Evolutionary conservation across 1,140 invertebrate genomes (phyloP).

Genomic region (Drosophila pruinosa): DNA sequence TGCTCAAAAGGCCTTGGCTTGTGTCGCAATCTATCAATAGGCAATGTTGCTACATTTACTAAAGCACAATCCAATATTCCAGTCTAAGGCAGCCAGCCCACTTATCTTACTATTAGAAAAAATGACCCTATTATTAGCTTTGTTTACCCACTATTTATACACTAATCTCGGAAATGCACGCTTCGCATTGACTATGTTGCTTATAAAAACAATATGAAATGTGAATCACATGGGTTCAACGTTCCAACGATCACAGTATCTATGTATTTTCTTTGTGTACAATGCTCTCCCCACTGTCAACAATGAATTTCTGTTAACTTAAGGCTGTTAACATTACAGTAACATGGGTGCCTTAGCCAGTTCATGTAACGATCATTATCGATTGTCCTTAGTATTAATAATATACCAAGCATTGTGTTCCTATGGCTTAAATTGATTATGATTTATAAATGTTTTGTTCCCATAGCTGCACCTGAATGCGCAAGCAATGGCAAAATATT

Average conservation of each 20-base stretch:
- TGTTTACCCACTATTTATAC: not conserved
- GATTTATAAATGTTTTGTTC: no score
- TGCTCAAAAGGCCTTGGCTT: slow-evolving; percentile 40
- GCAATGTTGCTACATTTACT: slow-evolving; percentile 21
- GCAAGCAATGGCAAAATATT: slow-evolving; percentile 39
- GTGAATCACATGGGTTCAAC: not conserved
- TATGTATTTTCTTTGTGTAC: not conserved
- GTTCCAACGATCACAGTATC: not conserved
- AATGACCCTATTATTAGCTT: not conserved
- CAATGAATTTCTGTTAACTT: not conserved
- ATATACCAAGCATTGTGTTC: no score
- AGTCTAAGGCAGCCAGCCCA: not conserved
- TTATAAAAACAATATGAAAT: not conserved
- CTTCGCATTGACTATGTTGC: not conserved
- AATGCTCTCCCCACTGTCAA: not conserved
- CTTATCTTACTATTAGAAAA: not conserved
- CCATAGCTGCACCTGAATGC: slow-evolving; percentile 36
- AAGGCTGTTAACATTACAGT: not conserved
- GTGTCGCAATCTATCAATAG: slow-evolving; percentile 40
- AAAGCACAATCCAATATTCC: not conserved
- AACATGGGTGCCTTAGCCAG: not conserved
- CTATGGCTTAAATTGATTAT: no score
- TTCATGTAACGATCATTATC: not conserved
- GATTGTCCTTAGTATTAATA: no score
- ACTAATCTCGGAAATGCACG: not conserved